Conservation (phyloP, 2,888 invertebrate species). For the Fragum sueziense region DNA sequence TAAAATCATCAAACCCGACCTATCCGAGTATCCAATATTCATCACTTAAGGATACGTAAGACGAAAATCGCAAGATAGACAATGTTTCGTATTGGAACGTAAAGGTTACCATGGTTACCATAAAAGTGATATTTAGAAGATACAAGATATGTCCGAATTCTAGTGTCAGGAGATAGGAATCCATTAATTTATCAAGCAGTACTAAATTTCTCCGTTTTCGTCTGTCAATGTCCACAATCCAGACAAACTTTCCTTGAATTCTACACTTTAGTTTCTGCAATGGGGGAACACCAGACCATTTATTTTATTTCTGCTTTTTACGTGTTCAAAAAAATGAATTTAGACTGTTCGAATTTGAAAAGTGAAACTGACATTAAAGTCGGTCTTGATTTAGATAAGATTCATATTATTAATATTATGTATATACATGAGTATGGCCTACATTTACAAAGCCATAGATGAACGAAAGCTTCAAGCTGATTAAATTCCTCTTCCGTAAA, state of each 20-base stretch:
- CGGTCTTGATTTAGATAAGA: no score
- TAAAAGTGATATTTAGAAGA: constrained; percentile 6
- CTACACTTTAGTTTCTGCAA: neutral
- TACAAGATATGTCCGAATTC: constrained; percentile 5
- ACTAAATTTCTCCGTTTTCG: neutral
- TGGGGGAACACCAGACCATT: neutral
- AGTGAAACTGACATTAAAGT: no score
- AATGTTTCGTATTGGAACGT: neutral
- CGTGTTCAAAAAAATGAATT: no score
- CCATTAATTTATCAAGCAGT: constrained; percentile 9
- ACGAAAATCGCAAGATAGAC: neutral
- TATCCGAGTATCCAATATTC: neutral
- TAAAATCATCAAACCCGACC: no score
- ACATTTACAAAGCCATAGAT: no score
- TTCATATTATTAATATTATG: no score
- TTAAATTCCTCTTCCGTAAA: no score
- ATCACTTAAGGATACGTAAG: neutral
- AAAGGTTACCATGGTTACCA: constrained; percentile 1
- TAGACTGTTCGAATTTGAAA: no score
- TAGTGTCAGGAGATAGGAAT: constrained; percentile 3
- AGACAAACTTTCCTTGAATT: neutral
- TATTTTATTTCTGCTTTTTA: no score
- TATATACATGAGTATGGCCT: no score
- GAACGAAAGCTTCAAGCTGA: no score
- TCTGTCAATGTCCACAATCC: neutral